phyloP scores from a whole-genome alignment of 2,888 invertebrate species.

The Pyrochroa serraticornis region DNA sequence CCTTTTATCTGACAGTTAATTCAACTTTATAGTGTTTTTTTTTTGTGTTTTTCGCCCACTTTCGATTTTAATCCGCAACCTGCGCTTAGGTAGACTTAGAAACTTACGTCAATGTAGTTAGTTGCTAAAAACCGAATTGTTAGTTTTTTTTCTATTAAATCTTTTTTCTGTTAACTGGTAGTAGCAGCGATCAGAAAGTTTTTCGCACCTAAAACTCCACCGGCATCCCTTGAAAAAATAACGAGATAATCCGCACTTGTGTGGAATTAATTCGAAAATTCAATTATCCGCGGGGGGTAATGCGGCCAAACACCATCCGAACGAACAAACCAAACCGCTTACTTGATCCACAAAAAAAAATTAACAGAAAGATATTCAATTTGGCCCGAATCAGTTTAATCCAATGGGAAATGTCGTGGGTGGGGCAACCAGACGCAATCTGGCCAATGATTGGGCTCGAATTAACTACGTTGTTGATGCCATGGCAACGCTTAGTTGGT shows the following conservation, averaged over 20 bases:
- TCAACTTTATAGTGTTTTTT: no score
- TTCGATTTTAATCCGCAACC: no score
- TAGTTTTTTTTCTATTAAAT: no score
- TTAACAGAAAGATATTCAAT: conserved; percentile 60
- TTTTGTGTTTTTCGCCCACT: no score
- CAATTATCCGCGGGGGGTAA: conserved; percentile 22
- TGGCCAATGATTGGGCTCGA: conserved; percentile 54
- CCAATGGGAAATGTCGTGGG: conserved; percentile 57
- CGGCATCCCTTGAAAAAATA: conserved; percentile 21
- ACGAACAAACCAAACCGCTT: conserved; percentile 43
- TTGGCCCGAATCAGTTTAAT: conserved; percentile 59
- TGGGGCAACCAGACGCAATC: conserved; percentile 50
- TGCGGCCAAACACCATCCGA: conserved; percentile 28
- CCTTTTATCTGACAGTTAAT: no score
- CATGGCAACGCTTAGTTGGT: conserved; percentile 56
- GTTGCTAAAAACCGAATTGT: no score
- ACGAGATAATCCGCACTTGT: conserved; percentile 25
- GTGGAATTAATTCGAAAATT: conserved; percentile 29
- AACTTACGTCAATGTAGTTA: no score
- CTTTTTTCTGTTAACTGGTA: no score
- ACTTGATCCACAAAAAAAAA: conserved; percentile 53
- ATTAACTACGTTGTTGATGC: conserved; percentile 53
- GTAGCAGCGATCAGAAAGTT: no score
- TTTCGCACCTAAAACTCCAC: no score
- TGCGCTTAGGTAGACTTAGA: no score